These are phyloP conservation scores for Perccottus glenii DNA, from an alignment of 2,113 vertebrate genomes.

Conservation along the genomic window DNA sequence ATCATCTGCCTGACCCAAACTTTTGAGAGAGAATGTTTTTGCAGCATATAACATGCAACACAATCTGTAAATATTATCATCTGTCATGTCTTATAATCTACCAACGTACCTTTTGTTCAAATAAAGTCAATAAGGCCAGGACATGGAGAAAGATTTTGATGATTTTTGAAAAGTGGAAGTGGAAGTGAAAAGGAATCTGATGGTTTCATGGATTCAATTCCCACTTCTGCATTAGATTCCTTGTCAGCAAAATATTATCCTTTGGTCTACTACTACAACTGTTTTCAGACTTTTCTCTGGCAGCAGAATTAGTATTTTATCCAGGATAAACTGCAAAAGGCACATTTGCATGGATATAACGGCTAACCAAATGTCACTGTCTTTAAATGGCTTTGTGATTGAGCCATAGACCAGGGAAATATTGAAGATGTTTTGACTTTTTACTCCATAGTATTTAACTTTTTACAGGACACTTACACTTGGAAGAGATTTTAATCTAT, in stretches of 20 bases:
- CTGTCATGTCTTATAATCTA: too few species aligned
- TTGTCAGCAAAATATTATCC: not conserved
- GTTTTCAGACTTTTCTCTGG: not conserved
- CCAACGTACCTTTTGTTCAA: too few species aligned
- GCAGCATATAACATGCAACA: too few species aligned
- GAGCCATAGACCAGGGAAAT: not conserved
- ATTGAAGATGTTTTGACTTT: slow-evolving; percentile 1
- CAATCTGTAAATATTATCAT: too few species aligned
- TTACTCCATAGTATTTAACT: slow-evolving; percentile 6
- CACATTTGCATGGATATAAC: slow-evolving; percentile 10
- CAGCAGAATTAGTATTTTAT: not conserved
- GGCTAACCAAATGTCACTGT: not conserved
- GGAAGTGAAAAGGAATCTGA: too few species aligned
- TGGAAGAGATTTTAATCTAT: not conserved
- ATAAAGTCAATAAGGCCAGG: too few species aligned
- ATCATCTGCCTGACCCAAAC: too few species aligned
- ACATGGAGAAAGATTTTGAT: too few species aligned
- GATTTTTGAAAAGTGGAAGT: too few species aligned
- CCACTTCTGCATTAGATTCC: not conserved
- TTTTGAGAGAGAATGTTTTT: too few species aligned
- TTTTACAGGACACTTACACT: slow-evolving; percentile 3
- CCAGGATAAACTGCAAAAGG: not conserved
- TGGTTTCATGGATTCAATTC: too few species aligned
- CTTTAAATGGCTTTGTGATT: slow-evolving; percentile 4
- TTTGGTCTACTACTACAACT: not conserved